phyloP scores from a whole-genome alignment of 2,113 vertebrate genomes.

The Cepphus grylle region DNA sequence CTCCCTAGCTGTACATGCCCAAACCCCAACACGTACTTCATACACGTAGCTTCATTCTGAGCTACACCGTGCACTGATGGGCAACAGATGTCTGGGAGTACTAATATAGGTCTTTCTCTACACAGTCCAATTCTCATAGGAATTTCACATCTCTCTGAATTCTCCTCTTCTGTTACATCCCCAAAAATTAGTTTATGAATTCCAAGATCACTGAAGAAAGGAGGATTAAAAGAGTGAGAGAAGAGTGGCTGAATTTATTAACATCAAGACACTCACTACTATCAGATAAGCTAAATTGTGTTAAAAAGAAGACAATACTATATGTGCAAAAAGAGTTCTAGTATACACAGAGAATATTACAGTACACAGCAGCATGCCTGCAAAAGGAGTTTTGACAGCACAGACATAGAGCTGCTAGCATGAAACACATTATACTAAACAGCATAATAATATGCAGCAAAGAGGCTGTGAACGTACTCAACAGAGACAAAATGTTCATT shows the following conservation, averaged over 20 bases:
- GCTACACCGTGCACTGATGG: not conserved
- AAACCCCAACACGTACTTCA: not conserved
- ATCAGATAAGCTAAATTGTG: not conserved
- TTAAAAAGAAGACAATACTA: not conserved
- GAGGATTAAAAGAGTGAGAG: not conserved
- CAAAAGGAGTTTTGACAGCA: not conserved
- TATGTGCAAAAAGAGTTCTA: not conserved
- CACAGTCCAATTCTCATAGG: not conserved
- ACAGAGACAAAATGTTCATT: not conserved
- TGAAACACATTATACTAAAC: not conserved
- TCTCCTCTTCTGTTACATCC: not conserved
- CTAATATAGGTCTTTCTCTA: not conserved
- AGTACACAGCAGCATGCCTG: not conserved
- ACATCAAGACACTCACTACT: not conserved
- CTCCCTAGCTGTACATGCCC: not conserved
- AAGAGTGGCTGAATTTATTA: not conserved
- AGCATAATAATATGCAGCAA: not conserved
- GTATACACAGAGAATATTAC: not conserved
- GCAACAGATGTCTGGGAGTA: not conserved
- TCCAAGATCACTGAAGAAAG: not conserved
- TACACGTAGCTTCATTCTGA: not conserved
- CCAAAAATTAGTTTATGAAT: rapidly evolving
- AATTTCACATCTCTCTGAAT: not conserved
- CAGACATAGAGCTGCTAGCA: not conserved
- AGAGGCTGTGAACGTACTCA: not conserved